phyloP scores from a whole-genome alignment of 2,888 invertebrate genomes.

The Ophion obscuratus region DNA sequence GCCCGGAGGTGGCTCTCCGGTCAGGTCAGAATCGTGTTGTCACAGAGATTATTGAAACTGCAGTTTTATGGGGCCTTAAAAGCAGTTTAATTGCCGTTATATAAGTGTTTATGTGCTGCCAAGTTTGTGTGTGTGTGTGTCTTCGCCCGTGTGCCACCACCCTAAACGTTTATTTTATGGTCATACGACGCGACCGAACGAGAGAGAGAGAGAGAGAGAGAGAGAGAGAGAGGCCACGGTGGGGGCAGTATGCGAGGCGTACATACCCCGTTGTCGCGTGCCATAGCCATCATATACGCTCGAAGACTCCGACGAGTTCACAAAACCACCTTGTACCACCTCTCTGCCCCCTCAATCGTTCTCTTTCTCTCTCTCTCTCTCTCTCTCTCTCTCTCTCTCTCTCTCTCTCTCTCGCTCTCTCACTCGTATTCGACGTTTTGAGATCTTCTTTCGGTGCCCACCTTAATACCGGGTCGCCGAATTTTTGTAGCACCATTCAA shows the following conservation, averaged over 20 bases:
- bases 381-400: constrained; percentile 62
- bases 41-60: constrained; percentile 84
- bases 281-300: constrained; percentile 79
- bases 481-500: constrained; percentile 46
- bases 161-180: constrained; percentile 84
- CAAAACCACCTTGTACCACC: constrained; percentile 58
- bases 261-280: constrained; percentile 83
- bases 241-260: constrained; percentile 72
- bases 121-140: constrained; percentile 73
- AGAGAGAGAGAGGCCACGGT: constrained; percentile 14
- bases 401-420: constrained; percentile 61
- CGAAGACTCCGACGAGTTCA: constrained; percentile 64
- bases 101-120: constrained; percentile 84
- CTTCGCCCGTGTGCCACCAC: constrained; percentile 82
- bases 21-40: constrained; percentile 83
- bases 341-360: constrained; percentile 48
- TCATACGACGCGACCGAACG: constrained; percentile 80
- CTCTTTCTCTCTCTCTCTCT: constrained; percentile 64
- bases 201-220: constrained; percentile 44
- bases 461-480: constrained; percentile 28
- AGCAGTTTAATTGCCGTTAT: constrained; percentile 84
- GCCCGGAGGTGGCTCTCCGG: constrained; percentile 69
- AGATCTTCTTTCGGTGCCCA: constrained; percentile 74
- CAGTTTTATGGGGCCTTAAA: constrained; percentile 84
- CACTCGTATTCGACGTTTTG: constrained; percentile 59